Base-by-base conservation (phyloP, 2,113 vertebrate species). In the Clarias macrocephalus region DNA sequence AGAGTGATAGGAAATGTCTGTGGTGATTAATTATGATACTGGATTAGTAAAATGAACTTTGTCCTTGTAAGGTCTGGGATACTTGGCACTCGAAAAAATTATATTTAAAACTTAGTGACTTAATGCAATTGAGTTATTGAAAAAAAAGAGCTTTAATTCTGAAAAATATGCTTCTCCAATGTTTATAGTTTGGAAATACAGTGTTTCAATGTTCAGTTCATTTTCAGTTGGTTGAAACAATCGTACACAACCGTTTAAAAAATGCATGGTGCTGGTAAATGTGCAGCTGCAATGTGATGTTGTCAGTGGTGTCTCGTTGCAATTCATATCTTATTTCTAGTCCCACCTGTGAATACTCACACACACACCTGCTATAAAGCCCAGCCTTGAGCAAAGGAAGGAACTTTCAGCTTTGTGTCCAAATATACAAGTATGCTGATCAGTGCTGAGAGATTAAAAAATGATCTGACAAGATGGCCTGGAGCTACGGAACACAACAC, bases 221-320 rank as follows among this genome's bases (percentile, higher is more conserved):
- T 11, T 73, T 48, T 42, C 19, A 48, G 19, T 19, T 21, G 21
- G 68, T 19, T 42, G 18, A 42, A 73, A 48, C 70, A 23, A 73
- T 23, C 37, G 48, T 48, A 11, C 11, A 25, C 12, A 76, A 15
- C 5, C 23, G n/a, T 76, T 13, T 1, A 37, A 72, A 37, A 75
- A 75, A 75, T 37, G 70, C 70, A 73, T 21, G 11, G 13, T 56
- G 75, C 48, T 6, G 25, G 48, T 54, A n/a, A 77, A 77, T 56
- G 6, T 28, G 52, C 15, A 18, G 25, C 75, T 28, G 25, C 52
- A 19, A 28, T 25, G 25, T 30, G 15, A 16, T 28, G 52, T 18
- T 25, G 52, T 79, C 75, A 79, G 25, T 33, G 77, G 54, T 80
- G 77, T 80, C 77, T 80, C 56, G 21, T 33, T 59, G 54, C 77